These are phyloP conservation scores for Rhinella marina DNA, from an alignment of 2,797 vertebrate species.

Conservation along the genomic window DNA sequence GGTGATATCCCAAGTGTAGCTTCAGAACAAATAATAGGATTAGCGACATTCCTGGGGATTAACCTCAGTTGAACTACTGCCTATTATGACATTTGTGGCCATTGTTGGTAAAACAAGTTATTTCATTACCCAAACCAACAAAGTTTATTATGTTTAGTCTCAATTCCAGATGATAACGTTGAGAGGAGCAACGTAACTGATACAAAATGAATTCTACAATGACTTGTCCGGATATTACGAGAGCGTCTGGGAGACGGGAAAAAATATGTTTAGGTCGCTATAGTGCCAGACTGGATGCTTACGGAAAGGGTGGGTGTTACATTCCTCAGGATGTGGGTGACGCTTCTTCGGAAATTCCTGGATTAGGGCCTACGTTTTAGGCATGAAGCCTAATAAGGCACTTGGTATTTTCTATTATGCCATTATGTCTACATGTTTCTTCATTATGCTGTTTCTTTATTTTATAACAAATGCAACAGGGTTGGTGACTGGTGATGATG, in stretches of 20 bases:
- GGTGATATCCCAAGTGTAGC: conserved; percentile 8
- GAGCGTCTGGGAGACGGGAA: background rate
- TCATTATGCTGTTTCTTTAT: background rate
- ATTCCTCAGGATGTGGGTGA: conserved; percentile 40
- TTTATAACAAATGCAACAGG: background rate
- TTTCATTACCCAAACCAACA: background rate
- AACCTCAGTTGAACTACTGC: conserved; percentile 32
- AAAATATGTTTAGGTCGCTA: background rate
- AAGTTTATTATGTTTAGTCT: background rate
- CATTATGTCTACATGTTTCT: background rate
- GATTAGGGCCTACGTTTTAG: background rate
- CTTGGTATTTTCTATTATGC: background rate
- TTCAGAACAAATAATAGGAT: conserved; percentile 35
- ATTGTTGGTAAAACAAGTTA: background rate
- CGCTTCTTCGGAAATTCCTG: conserved; percentile 19
- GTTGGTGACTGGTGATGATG: background rate
- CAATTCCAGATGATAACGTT: background rate
- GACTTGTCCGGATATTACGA: background rate
- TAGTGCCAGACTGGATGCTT: background rate
- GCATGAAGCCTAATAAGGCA: background rate
- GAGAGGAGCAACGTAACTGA: background rate
- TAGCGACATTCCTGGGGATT: conserved; percentile 46
- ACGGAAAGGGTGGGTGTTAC: conserved; percentile 27
- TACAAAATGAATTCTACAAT: background rate
- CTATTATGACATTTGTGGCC: background rate